A percentile compares a stretch with the other conserved stretches of the same genome.
Conservation (phyloP, 1,140 invertebrate species). For the Bombus pyrosoma region DNA sequence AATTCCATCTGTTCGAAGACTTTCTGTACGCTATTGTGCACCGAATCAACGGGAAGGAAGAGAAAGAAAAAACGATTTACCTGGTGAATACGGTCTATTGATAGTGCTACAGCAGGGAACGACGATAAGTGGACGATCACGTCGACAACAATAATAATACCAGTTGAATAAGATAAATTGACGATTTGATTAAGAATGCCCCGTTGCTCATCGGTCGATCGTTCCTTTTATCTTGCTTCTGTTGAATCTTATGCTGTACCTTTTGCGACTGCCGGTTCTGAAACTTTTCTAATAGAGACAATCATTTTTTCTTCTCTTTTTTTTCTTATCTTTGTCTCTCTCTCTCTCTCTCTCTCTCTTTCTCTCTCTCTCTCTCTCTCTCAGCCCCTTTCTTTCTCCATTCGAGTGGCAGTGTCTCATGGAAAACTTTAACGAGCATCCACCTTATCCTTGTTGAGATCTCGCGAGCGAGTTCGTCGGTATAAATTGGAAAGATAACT, state of each 20-base stretch:
- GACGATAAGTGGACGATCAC: slow-evolving; percentile 1
- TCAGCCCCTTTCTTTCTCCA: background rate
- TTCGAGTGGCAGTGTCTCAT: background rate
- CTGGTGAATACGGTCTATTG: slow-evolving; percentile 1
- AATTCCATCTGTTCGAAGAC: background rate
- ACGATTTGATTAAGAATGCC: background rate
- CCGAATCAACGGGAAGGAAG: background rate
- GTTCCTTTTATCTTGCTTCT: background rate
- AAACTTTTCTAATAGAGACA: slow-evolving; percentile 11
- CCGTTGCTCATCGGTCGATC: slow-evolving; percentile 9
- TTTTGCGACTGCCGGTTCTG: slow-evolving; percentile 7
- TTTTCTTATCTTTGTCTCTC: background rate
- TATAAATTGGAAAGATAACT: slow-evolving; percentile 24
- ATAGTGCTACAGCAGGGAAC: background rate
- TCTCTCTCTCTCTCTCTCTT: background rate
- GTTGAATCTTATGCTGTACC: background rate
- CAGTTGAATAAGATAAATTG: slow-evolving; percentile 32
- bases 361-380: background rate
- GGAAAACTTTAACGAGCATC: slow-evolving; percentile 17
- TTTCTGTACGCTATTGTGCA: background rate
- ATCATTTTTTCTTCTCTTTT: background rate
- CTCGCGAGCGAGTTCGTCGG: background rate
- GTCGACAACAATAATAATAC: slow-evolving; percentile 34
- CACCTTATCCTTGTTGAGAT: background rate
- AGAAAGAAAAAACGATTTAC: slow-evolving; percentile 11